Percentiles rank a stretch among this genome's conserved stretches.
phyloP scores from a whole-genome alignment of 2,888 invertebrate genomes.

The Eilema sororculum region DNA sequence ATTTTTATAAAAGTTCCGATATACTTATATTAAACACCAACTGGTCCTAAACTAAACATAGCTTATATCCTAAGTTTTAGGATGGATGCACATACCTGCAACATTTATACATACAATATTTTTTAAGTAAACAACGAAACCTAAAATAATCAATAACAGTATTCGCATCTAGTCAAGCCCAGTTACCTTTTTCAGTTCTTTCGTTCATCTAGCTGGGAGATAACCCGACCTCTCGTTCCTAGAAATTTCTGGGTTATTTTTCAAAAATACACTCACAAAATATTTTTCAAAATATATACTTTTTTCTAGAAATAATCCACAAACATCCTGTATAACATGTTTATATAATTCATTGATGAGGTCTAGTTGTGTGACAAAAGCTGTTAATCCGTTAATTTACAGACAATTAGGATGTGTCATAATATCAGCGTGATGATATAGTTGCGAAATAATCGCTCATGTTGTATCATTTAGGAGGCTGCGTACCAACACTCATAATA shows the following conservation, averaged over 20 bases:
- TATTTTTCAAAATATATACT: too few relatives aligned
- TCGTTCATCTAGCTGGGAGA: background rate
- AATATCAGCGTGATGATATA: conserved; percentile 30
- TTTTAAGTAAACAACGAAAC: too few relatives aligned
- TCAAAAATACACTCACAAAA: too few relatives aligned
- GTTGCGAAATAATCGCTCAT: conserved; percentile 26
- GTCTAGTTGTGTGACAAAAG: background rate
- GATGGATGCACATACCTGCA: too few relatives aligned
- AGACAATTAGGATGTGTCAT: conserved; percentile 35
- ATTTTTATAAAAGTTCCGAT: background rate
- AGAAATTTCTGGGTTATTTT: too few relatives aligned
- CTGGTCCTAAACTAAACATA: too few relatives aligned
- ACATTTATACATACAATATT: too few relatives aligned
- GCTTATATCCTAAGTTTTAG: too few relatives aligned
- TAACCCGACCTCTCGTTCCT: background rate
- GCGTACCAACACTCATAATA: background rate
- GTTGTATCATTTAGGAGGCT: background rate
- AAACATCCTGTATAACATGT: background rate
- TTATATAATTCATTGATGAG: background rate
- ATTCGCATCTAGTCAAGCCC: background rate
- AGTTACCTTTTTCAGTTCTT: background rate
- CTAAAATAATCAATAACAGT: too few relatives aligned
- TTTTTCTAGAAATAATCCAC: too few relatives aligned
- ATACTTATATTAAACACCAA: too few relatives aligned
- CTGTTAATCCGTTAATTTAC: conserved; percentile 9